phyloP scores from a whole-genome alignment of 1,140 invertebrate genomes.

The Bombus haemorrhoidalis region DNA sequence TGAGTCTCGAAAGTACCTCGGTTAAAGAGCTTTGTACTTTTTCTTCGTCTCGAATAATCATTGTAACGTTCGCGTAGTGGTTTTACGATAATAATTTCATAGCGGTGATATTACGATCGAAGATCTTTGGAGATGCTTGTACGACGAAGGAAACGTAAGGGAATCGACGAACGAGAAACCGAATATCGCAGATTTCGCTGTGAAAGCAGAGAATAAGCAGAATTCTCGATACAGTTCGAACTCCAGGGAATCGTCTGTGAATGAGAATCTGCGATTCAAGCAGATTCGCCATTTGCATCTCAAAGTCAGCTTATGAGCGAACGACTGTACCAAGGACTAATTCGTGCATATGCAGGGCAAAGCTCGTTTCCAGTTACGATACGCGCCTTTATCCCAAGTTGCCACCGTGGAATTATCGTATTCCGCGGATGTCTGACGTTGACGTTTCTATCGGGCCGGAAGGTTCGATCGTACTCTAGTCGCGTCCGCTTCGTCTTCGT shows the following conservation, averaged over 20 bases:
- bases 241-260: neutral
- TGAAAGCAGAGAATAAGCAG: neutral
- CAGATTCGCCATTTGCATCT: constrained; percentile 9
- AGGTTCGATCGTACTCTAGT: neutral
- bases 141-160: neutral
- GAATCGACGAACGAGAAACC: neutral
- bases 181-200: neutral
- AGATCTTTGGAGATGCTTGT: neutral
- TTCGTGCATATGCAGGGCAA: neutral
- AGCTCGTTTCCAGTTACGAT: neutral
- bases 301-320: constrained; percentile 14
- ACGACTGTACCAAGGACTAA: neutral
- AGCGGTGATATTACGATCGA: too few relatives aligned
- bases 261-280: constrained; percentile 14
- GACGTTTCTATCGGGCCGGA: constrained; percentile 30
- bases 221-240: neutral
- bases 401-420: neutral
- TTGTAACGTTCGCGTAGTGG: neutral
- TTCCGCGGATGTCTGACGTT: neutral
- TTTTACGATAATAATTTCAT: neutral
- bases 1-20: constrained; percentile 61
- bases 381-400: neutral
- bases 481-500: neutral
- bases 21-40: neutral
- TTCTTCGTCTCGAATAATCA: neutral